Base-by-base conservation (phyloP, 2,888 invertebrate species). In the Ametastegia equiseti region DNA sequence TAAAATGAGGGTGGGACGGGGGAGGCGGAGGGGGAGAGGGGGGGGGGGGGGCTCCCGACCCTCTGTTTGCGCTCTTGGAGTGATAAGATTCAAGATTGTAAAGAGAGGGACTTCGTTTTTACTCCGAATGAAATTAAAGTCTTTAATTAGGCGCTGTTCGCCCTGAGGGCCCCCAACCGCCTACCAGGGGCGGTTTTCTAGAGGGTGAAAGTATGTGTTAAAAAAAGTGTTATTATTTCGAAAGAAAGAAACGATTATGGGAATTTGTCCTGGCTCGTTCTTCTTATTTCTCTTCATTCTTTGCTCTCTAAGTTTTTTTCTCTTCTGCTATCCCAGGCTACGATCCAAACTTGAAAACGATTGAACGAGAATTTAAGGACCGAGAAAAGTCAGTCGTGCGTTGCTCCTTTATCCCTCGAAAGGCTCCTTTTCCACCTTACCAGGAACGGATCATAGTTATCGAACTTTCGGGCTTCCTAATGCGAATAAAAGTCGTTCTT, bases 51-150 rank as follows among this genome's bases (percentile, higher is more conserved):
- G 7, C 71, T 7, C 13, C 39, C 36, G 75, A 75, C 75, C 75
- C 75, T 75, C 75, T 75, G 75, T 75, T 75, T 75, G 75, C 75
- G 50, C 54, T 75, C 54, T 45, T 33, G 7, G 54, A 30, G 36
- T 75, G 75, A 75, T 75, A 75, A 75, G 75, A 75, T 54, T 75
- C 75, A n/a, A 75, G 75, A 75, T 75, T 75, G 71, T 23, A n/a
- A 36, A 75, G 75, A 36, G 36, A 75, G 65, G 39, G 65, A 67
- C 45, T n/a, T 71, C 50, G 50, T 75, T 75, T 75, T 75, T 75
- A 75, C 54, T 75, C 19, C 75, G 54, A 75, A 75, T 36, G 75
- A 75, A 75, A 75, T 75, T 75, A 75, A 75, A 75, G 75, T 75
- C 75, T 75, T 75, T 75, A 75, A 75, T 75, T 54, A 75, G 75